These are phyloP conservation scores for Brachionus plicatilis DNA, from an alignment of 1,140 invertebrate species.

Conservation along the genomic window DNA sequence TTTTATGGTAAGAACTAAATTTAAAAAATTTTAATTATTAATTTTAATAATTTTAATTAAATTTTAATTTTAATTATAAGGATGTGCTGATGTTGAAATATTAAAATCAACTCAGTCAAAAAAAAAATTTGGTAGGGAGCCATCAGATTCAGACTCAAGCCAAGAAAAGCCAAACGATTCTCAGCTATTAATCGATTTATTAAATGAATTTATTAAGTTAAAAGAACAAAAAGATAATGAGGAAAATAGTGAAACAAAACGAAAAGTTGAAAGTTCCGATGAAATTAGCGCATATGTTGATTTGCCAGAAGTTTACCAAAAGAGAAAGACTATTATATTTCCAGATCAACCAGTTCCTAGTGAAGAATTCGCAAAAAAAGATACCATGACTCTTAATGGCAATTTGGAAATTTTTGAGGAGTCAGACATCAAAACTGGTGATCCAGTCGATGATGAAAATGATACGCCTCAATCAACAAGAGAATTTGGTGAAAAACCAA, in stretches of 20 bases:
- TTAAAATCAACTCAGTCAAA: neutral
- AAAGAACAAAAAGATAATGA: neutral
- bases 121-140: neutral
- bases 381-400: neutral
- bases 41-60: too few species aligned
- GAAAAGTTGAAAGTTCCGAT: neutral
- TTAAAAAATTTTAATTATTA: neutral
- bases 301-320: neutral
- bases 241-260: neutral
- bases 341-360: neutral
- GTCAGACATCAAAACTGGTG: neutral
- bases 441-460: neutral
- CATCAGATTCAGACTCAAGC: neutral
- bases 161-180: neutral
- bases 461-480: neutral
- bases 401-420: neutral
- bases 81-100: conserved; percentile 24
- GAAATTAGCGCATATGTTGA: neutral
- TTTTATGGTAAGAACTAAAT: conserved; percentile 36
- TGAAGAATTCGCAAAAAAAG: conserved; percentile 8
- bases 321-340: neutral
- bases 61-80: neutral
- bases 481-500: neutral
- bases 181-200: neutral
- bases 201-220: neutral